Conservation (phyloP, 2,888 invertebrate genomes). For the Aphidius colemani region DNA sequence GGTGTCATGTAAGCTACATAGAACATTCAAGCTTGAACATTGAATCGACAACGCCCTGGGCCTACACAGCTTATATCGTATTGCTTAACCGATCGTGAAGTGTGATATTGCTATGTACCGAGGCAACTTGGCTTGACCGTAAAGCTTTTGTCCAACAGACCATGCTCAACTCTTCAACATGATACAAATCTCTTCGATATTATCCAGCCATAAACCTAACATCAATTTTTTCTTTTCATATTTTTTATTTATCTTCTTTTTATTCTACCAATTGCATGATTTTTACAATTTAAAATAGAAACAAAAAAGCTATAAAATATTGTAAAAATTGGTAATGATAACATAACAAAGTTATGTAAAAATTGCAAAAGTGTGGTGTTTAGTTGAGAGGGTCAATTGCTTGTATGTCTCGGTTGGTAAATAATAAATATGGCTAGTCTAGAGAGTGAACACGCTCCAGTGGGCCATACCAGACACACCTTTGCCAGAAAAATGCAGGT, state of each 20-base stretch:
- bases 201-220: not conserved
- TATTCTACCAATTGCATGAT: not conserved
- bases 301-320: not conserved
- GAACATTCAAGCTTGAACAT: conserved; percentile 30
- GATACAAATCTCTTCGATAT: not conserved
- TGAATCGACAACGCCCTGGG: conserved; percentile 23
- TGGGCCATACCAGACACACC: conserved; percentile 55
- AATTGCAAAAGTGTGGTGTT: conserved; percentile 17
- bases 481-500: conserved; percentile 42
- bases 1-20: conserved; percentile 35
- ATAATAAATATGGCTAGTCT: conserved; percentile 22
- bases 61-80: conserved; percentile 35
- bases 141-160: conserved; percentile 38
- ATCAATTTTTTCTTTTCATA: not conserved
- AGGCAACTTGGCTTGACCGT: conserved; percentile 30
- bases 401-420: conserved; percentile 28
- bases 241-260: not conserved
- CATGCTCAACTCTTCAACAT: not conserved
- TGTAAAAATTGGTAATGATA: conserved; percentile 13
- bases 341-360: conserved; percentile 28
- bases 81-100: conserved; percentile 47
- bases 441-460: conserved; percentile 46
- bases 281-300: not conserved
- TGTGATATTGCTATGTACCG: conserved; percentile 42
- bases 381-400: conserved; percentile 30